Conservation (phyloP, 2,113 vertebrate species). For the Odocoileus virginianus region DNA sequence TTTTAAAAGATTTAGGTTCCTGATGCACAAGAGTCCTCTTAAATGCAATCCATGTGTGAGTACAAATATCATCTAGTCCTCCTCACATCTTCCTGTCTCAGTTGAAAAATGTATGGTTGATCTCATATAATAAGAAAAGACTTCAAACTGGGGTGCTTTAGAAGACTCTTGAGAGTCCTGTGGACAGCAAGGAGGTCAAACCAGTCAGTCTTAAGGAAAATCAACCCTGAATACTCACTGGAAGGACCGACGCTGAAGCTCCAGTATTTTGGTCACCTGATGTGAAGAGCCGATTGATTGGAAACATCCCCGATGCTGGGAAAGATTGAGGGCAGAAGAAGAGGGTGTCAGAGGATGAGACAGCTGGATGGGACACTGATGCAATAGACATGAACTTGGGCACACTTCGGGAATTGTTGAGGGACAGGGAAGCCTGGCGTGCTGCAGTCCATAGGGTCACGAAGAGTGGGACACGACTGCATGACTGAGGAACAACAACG, state of each 20-base stretch:
- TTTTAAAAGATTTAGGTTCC: neutral
- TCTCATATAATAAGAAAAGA: neutral
- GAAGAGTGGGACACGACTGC: neutral
- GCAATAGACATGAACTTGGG: neutral
- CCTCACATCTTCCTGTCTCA: neutral
- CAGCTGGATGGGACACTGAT: neutral
- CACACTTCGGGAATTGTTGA: neutral
- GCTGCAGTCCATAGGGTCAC: accelerated
- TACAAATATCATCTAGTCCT: neutral
- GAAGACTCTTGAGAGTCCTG: neutral
- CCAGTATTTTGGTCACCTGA: neutral
- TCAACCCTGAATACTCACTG: neutral
- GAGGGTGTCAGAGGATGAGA: neutral
- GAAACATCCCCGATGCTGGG: neutral
- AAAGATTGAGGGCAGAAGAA: neutral
- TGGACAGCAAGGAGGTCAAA: neutral
- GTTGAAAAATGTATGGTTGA: neutral
- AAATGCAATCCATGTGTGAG: neutral
- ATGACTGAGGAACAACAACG: neutral
- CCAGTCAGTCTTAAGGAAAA: neutral
- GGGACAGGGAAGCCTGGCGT: accelerated
- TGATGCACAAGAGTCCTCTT: neutral
- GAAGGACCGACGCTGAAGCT: neutral
- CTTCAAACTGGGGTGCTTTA: neutral
- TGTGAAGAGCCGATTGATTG: neutral